phyloP scores from a whole-genome alignment of 2,113 vertebrate genomes.

The Heterochromis multidens region DNA sequence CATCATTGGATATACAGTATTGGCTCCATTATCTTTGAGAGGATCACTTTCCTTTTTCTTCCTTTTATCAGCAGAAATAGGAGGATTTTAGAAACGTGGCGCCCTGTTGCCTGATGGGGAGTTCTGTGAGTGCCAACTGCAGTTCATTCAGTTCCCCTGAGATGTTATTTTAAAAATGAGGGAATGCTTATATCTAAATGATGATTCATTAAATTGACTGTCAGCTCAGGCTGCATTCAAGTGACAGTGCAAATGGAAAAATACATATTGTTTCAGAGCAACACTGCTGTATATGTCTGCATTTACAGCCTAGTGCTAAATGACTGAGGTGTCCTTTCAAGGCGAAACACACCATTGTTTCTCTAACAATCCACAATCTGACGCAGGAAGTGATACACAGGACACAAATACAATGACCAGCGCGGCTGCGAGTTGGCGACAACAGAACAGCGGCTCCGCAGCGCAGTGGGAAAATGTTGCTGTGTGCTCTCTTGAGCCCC shows the following conservation, averaged over 20 bases:
- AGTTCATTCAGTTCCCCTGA: neutral
- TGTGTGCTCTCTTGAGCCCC: slow-evolving; percentile 13
- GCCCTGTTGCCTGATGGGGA: neutral
- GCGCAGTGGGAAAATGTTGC: slow-evolving; percentile 57
- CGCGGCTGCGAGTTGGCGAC: slow-evolving; percentile 36
- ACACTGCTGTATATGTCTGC: slow-evolving; percentile 1
- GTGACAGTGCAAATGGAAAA: slow-evolving; percentile 2
- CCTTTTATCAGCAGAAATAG: neutral
- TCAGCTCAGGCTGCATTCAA: slow-evolving; percentile 16
- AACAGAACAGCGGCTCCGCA: slow-evolving; percentile 48
- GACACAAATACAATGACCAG: slow-evolving; percentile 67
- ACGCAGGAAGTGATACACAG: slow-evolving; percentile 70
- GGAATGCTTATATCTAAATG: slow-evolving; percentile 17
- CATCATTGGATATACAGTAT: neutral
- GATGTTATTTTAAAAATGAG: neutral
- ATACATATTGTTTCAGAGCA: slow-evolving; percentile 36
- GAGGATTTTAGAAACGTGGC: slow-evolving; percentile 5
- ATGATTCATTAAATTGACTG: slow-evolving; percentile 29
- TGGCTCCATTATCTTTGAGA: neutral
- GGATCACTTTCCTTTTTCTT: neutral
- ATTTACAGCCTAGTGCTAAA: slow-evolving; percentile 42
- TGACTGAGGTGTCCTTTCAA: slow-evolving; percentile 65
- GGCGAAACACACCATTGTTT: slow-evolving; percentile 64
- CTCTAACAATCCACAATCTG: slow-evolving; percentile 68
- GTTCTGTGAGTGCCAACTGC: neutral